A percentile compares a stretch with the other conserved stretches of the same genome.
These are phyloP conservation scores for Bursaphelenchus mucronatus DNA, from an alignment of 1,140 invertebrate species.

Conservation along the genomic window DNA sequence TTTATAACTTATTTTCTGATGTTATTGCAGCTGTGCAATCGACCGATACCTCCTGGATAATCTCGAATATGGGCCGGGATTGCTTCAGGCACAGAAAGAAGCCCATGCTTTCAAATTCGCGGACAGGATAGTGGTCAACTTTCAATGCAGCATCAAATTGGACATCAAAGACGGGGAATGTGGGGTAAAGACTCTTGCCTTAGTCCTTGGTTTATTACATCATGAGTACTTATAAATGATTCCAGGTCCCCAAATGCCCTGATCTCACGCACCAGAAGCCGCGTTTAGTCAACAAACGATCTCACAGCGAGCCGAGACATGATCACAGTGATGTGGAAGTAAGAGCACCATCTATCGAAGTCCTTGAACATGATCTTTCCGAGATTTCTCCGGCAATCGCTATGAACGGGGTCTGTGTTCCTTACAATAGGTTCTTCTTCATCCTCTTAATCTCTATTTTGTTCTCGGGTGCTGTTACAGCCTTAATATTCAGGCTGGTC, in stretches of 20 bases:
- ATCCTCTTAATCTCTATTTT: too few species aligned
- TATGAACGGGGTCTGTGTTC: too few species aligned
- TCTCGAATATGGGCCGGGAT: slow-evolving; percentile 51
- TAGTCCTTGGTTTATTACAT: slow-evolving; percentile 8
- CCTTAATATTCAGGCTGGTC: too few species aligned
- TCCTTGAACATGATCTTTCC: slow-evolving; percentile 33
- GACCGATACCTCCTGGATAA: slow-evolving; percentile 50
- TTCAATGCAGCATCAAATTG: slow-evolving; percentile 53
- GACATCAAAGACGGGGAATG: slow-evolving; percentile 57
- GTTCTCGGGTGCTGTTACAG: too few species aligned
- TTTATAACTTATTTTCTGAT: not conserved
- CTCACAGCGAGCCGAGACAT: slow-evolving; percentile 15
- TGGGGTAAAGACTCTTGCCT: slow-evolving; percentile 30
- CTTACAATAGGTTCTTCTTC: too few species aligned
- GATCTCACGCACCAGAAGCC: slow-evolving; percentile 50
- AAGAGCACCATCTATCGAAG: slow-evolving; percentile 39
- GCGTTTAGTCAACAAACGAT: slow-evolving; percentile 22
- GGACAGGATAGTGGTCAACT: slow-evolving; percentile 58
- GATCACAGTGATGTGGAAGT: slow-evolving; percentile 34
- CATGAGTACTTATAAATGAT: slow-evolving; percentile 12
- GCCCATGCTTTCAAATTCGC: slow-evolving; percentile 59
- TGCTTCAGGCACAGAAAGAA: slow-evolving; percentile 54
- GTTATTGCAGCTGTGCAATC: not conserved
- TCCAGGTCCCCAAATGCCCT: slow-evolving; percentile 52
- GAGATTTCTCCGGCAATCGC: too few species aligned